A percentile compares a stretch with the other conserved stretches of the same genome.
These are phyloP conservation scores for Peromyscus maniculatus DNA, from an alignment of 2,113 vertebrate species.

Conservation along the genomic window DNA sequence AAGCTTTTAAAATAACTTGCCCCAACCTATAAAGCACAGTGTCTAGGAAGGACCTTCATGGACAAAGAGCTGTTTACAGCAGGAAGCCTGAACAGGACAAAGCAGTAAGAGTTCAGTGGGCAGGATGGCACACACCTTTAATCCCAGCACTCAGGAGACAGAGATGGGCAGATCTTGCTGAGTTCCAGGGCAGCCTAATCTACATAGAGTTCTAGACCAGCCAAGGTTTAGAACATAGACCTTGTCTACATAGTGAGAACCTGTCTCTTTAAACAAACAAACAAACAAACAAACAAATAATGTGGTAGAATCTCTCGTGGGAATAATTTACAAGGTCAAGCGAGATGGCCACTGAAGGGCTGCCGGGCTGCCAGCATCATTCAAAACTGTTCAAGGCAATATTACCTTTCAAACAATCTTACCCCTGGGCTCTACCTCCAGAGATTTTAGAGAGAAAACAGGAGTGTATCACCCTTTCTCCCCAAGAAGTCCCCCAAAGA, in stretches of 20 bases:
- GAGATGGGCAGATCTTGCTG: not conserved
- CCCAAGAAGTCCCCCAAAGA: not conserved
- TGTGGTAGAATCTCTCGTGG: not conserved
- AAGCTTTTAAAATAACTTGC: conserved; percentile 13
- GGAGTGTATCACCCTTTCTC: not conserved
- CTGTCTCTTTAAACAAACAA: not conserved
- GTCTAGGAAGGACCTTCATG: not conserved
- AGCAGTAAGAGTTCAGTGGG: not conserved
- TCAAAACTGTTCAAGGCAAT: not conserved
- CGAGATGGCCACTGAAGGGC: not conserved
- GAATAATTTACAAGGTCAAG: not conserved
- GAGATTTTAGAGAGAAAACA: not conserved
- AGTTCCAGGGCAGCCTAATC: not conserved
- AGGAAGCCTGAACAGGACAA: conserved; percentile 22
- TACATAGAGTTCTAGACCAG: not conserved
- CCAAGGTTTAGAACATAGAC: not conserved
- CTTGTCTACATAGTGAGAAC: not conserved
- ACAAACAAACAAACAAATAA: no score
- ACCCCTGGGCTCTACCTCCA: not conserved
- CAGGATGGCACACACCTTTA: not conserved
- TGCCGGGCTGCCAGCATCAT: not conserved
- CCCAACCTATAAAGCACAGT: not conserved
- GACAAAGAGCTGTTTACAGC: conserved; percentile 9
- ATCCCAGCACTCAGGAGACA: not conserved
- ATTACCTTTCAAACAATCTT: conserved; percentile 14